Evolutionary conservation across 2,113 vertebrate genomes (phyloP).

Genomic region (Sylvietta virens): DNA sequence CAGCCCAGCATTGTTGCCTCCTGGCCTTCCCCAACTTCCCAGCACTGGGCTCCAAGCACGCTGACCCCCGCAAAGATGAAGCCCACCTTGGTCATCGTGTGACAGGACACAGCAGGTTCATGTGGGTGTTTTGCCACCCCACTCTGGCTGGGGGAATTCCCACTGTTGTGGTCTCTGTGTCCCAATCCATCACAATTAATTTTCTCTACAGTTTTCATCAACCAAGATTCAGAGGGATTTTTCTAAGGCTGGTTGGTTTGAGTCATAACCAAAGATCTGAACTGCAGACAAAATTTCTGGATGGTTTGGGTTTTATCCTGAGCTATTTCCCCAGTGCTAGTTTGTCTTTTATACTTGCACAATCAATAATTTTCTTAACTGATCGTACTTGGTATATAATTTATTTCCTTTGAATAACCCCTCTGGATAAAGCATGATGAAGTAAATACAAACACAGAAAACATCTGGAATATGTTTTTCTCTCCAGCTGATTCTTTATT

Average conservation of each 20-base stretch:
- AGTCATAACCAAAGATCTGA: not conserved
- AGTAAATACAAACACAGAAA: conserved; percentile 38
- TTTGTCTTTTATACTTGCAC: not conserved
- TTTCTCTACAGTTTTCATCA: not conserved
- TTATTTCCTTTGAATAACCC: not conserved
- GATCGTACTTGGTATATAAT: not conserved
- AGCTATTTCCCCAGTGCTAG: not conserved
- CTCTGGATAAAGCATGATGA: conserved; percentile 11
- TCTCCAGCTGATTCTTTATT: conserved; percentile 30
- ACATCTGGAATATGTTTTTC: conserved; percentile 47
- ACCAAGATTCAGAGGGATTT: not conserved
- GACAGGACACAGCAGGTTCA: not conserved
- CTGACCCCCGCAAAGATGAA: rapidly evolving
- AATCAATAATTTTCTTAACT: not conserved
- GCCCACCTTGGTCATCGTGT: rapidly evolving
- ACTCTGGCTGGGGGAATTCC: not conserved
- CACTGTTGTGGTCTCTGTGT: not conserved
- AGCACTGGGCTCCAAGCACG: rapidly evolving
- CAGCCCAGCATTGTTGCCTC: not conserved
- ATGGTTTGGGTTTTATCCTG: not conserved
- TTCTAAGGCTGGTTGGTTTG: not conserved
- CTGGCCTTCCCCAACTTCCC: not conserved
- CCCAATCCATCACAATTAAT: not conserved
- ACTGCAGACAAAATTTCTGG: not conserved
- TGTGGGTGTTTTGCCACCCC: rapidly evolving